Evolutionary conservation across 2,797 vertebrate genomes (phyloP).

Genomic region (Linurgus olivaceus): DNA sequence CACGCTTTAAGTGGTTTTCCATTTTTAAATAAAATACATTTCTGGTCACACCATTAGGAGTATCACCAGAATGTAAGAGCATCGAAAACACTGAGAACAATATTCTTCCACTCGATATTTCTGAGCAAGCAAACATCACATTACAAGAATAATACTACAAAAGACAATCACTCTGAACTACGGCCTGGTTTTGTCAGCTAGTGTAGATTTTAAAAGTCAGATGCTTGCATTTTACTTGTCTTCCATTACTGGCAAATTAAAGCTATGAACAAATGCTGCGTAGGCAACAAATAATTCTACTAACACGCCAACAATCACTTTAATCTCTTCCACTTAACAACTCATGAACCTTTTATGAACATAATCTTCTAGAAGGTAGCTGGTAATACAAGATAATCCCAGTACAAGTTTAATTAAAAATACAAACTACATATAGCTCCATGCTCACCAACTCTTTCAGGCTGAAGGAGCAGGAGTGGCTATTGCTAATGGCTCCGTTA

Average conservation of each 20-base stretch:
- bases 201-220: neutral
- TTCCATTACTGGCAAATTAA: constrained; percentile 52
- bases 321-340: constrained; percentile 63
- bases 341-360: constrained; percentile 60
- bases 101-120: neutral
- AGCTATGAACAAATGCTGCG: constrained; percentile 25
- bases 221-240: constrained; percentile 27
- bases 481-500: constrained; percentile 59
- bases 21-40: neutral
- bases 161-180: neutral
- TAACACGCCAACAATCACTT: constrained; percentile 40
- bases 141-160: neutral
- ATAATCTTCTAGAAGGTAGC: constrained; percentile 55
- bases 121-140: neutral
- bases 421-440: constrained; percentile 35
- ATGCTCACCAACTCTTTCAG: constrained; percentile 22
- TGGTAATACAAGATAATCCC: constrained; percentile 63
- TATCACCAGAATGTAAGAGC: neutral
- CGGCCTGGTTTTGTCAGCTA: neutral
- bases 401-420: constrained; percentile 67
- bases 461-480: constrained; percentile 30
- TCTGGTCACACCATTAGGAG: neutral
- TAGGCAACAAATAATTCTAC: constrained; percentile 52
- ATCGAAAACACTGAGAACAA: neutral
- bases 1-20: neutral